Conservation (phyloP, 92 coral and sea anemone genomes). For the Metridium senile region DNA sequence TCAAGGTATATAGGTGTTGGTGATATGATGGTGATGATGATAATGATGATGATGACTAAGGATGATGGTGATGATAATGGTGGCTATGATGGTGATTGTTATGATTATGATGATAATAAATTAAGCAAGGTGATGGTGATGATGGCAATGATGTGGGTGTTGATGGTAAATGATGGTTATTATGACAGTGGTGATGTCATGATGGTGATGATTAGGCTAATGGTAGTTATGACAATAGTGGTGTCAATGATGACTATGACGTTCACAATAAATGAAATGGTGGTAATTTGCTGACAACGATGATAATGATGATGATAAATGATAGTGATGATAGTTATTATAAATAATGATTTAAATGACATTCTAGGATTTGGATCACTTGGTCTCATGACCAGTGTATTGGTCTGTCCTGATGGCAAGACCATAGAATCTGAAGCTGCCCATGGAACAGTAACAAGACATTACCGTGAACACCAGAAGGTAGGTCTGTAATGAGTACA, state of each 20-base stretch:
- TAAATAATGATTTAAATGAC: too few relatives aligned
- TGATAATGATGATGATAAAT: too few relatives aligned
- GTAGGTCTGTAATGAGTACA: conserved; percentile 19
- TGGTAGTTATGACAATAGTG: neutral
- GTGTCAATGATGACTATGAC: too few relatives aligned
- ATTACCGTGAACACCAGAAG: conserved; percentile 95
- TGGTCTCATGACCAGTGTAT: conserved; percentile 97
- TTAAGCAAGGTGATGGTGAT: neutral
- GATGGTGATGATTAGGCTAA: neutral
- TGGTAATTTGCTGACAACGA: too few relatives aligned
- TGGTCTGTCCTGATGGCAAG: conserved; percentile 97
- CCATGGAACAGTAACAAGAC: conserved; percentile 98
- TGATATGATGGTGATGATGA: neutral
- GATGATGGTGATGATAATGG: neutral
- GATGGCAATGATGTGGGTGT: neutral
- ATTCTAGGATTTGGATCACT: conserved; percentile 96
- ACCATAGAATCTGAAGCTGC: conserved; percentile 99
- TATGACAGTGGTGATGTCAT: neutral
- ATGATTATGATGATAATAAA: neutral
- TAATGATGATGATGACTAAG: neutral
- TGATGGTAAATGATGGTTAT: neutral
- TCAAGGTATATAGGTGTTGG: conserved; percentile 63
- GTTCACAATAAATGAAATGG: too few relatives aligned
- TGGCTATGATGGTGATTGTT: neutral
- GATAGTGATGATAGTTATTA: too few relatives aligned